Percentiles rank a stretch among this genome's conserved stretches.
These are phyloP conservation scores for Notolabrus celidotus DNA, from an alignment of 2,797 vertebrate genomes.

Conservation along the genomic window DNA sequence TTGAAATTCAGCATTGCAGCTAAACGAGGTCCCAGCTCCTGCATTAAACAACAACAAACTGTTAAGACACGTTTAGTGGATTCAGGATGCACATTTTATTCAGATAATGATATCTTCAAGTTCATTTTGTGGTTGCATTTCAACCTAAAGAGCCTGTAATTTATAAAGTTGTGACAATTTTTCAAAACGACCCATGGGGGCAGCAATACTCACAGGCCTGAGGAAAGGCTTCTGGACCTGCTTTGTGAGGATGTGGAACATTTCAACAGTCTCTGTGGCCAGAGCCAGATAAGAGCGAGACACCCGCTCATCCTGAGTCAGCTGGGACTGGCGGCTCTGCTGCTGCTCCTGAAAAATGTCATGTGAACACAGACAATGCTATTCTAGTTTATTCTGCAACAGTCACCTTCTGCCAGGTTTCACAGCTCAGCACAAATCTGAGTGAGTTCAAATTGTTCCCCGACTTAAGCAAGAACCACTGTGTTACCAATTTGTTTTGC, in stretches of 20 bases:
- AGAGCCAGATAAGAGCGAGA: slow-evolving; percentile 97
- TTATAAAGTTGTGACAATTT: neutral
- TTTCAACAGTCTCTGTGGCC: slow-evolving; percentile 98
- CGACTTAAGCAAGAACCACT: no score
- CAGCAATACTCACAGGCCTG: slow-evolving; percentile 92
- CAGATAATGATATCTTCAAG: neutral
- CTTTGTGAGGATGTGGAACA: slow-evolving; percentile 99
- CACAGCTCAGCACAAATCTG: slow-evolving; percentile 1
- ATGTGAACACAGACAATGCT: slow-evolving; percentile 13
- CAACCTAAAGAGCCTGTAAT: neutral
- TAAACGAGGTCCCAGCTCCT: slow-evolving; percentile 97
- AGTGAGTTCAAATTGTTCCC: neutral
- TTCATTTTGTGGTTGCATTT: neutral
- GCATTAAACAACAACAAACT: neutral
- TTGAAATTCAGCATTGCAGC: slow-evolving; percentile 99
- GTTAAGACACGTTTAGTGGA: neutral
- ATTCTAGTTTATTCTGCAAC: neutral
- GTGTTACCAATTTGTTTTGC: neutral
- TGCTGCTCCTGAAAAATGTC: slow-evolving; percentile 92
- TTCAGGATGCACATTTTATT: neutral
- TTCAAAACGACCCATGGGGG: neutral
- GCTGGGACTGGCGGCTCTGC: slow-evolving; percentile 96
- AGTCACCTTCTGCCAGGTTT: slow-evolving; percentile 3
- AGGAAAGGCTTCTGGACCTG: slow-evolving; percentile 99
- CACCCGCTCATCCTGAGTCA: slow-evolving; percentile 97